Percentiles rank a stretch among this genome's conserved stretches.
phyloP scores from a whole-genome alignment of 2,888 invertebrate genomes.

The Eretmocerus hayati region DNA sequence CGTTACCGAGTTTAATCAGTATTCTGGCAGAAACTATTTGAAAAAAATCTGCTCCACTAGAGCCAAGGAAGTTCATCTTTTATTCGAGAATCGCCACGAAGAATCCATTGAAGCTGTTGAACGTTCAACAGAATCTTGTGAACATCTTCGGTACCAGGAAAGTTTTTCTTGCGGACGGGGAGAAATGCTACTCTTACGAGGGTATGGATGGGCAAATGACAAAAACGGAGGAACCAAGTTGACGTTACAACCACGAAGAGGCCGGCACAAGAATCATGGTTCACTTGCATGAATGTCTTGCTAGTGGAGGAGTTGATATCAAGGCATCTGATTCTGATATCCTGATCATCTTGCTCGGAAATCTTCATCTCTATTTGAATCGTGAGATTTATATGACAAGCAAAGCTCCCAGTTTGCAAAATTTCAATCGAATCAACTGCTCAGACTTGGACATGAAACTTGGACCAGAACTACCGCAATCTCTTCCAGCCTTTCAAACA shows the following conservation, averaged over 20 bases:
- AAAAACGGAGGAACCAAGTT: slow-evolving; percentile 13
- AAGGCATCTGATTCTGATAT: slow-evolving; percentile 18
- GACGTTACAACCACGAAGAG: slow-evolving; percentile 25
- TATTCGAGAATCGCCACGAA: not conserved
- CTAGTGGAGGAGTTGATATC: slow-evolving; percentile 18
- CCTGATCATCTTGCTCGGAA: slow-evolving; percentile 17
- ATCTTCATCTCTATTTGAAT: slow-evolving; percentile 14
- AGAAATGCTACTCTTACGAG: slow-evolving; percentile 22
- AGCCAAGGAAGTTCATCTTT: not conserved
- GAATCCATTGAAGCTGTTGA: not conserved
- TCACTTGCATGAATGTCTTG: no score
- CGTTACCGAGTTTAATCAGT: not conserved
- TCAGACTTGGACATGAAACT: slow-evolving; percentile 14
- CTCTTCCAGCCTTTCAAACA: slow-evolving; percentile 22
- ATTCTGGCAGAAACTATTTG: not conserved
- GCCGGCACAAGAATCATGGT: slow-evolving; percentile 27
- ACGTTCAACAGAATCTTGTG: not conserved
- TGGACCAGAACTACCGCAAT: slow-evolving; percentile 10
- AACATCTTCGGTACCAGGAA: not conserved
- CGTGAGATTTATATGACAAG: slow-evolving; percentile 15
- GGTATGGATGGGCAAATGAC: slow-evolving; percentile 17
- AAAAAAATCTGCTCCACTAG: not conserved
- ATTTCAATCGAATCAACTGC: slow-evolving; percentile 18
- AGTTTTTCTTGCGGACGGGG: slow-evolving; percentile 21
- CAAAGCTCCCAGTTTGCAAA: slow-evolving; percentile 20